Evolutionary conservation across 2,888 invertebrate genomes (phyloP).

Genomic region (Sceliomorpha sp.): DNA sequence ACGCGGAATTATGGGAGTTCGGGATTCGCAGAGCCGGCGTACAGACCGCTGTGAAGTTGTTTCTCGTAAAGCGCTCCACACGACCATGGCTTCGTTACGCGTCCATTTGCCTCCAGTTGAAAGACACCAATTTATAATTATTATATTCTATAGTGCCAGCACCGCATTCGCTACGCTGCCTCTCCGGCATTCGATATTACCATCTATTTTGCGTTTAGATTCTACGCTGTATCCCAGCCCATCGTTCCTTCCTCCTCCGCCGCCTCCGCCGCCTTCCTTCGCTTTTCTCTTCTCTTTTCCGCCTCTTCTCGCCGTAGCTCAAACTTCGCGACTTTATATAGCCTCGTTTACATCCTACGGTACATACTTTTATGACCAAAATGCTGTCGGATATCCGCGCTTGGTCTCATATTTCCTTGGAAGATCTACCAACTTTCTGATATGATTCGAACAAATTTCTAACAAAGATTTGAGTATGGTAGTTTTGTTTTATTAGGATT

Average conservation of each 20-base stretch:
- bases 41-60: constrained; percentile 55
- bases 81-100: constrained; percentile 72
- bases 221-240: constrained; percentile 55
- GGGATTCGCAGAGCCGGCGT: constrained; percentile 16
- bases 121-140: constrained; percentile 77
- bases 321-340: constrained; percentile 41
- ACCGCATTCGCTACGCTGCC: constrained; percentile 59
- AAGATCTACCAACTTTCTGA: too few species aligned
- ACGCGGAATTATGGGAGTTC: constrained; percentile 11
- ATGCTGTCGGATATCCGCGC: constrained; percentile 57
- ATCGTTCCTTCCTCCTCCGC: constrained; percentile 29
- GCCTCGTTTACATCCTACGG: constrained; percentile 45
- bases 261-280: constrained; percentile 33
- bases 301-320: constrained; percentile 24
- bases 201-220: constrained; percentile 72
- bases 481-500: too few species aligned
- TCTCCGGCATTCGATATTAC: constrained; percentile 72
- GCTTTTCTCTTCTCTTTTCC: constrained; percentile 42
- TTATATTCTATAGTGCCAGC: constrained; percentile 67
- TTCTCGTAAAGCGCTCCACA: constrained; percentile 82
- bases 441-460: too few species aligned
- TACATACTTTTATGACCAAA: constrained; percentile 48
- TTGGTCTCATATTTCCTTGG: constrained; percentile 36
- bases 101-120: constrained; percentile 70
- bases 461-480: too few species aligned